A percentile compares a stretch with the other conserved stretches of the same genome.
Evolutionary conservation across 2,888 invertebrate genomes (phyloP).

Genomic region (Protophormia terraenovae): DNA sequence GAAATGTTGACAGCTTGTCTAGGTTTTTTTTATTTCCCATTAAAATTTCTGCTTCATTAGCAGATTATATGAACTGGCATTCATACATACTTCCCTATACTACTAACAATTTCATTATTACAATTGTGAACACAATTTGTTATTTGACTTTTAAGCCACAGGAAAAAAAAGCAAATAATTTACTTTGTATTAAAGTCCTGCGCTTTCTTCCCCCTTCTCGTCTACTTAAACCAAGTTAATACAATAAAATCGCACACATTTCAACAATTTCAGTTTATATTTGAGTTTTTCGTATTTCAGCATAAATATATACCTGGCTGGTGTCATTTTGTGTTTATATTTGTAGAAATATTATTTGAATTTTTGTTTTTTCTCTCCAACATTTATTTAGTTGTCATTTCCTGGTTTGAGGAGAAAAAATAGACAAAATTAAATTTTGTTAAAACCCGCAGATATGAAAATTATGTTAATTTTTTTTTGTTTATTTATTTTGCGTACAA

Average conservation of each 20-base stretch:
- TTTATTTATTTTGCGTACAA: background rate
- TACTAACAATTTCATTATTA: background rate
- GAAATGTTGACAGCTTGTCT: conserved; percentile 4
- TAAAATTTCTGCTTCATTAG: conserved; percentile 46
- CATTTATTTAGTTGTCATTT: background rate
- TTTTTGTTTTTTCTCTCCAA: too few species aligned
- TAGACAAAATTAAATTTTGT: background rate
- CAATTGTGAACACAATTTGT: background rate
- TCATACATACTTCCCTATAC: background rate
- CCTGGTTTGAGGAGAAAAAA: background rate
- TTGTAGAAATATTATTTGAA: background rate
- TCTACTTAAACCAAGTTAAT: background rate
- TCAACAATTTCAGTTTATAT: background rate
- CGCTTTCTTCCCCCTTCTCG: background rate
- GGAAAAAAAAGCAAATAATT: background rate
- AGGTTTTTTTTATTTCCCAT: background rate
- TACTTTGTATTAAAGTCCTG: too few species aligned
- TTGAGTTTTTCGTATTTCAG: background rate
- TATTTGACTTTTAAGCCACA: conserved; percentile 3
- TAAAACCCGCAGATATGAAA: background rate
- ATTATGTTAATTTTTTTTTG: background rate
- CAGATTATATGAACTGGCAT: background rate
- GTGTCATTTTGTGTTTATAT: background rate
- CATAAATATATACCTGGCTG: background rate
- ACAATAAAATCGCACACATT: background rate